A percentile compares a stretch with the other conserved stretches of the same genome.
Evolutionary conservation across 1,140 invertebrate species (phyloP).

Genomic region (Drosophila subpulchrella): DNA sequence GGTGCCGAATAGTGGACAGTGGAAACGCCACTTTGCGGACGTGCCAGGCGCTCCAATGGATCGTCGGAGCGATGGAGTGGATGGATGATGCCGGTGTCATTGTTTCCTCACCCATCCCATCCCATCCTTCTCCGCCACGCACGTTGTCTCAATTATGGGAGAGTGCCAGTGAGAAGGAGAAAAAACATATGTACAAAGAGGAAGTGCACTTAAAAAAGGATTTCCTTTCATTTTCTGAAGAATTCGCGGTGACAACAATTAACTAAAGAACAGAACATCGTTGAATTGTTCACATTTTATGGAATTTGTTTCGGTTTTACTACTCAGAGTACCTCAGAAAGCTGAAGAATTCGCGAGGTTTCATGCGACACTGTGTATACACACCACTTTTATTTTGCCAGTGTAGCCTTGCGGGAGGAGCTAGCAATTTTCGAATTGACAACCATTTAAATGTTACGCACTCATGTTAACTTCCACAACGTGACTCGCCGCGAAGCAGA

Average conservation of each 20-base stretch:
- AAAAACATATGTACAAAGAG: constrained; percentile 1
- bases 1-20: constrained; percentile 30
- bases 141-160: constrained; percentile 54
- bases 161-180: constrained; percentile 30
- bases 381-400: neutral
- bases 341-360: neutral
- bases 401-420: constrained; percentile 2
- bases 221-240: neutral
- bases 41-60: constrained; percentile 38
- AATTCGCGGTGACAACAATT: too few relatives aligned
- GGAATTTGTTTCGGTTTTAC: too few relatives aligned
- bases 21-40: constrained; percentile 39
- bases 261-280: too few relatives aligned
- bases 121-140: constrained; percentile 13
- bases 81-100: constrained; percentile 36
- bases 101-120: constrained; percentile 20
- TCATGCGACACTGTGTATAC: neutral
- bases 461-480: constrained; percentile 47
- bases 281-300: too few relatives aligned
- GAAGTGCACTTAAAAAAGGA: constrained; percentile 10
- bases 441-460: constrained; percentile 57
- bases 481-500: constrained; percentile 25
- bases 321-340: too few relatives aligned
- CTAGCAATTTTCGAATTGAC: constrained; percentile 61
- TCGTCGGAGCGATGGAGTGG: neutral